These are phyloP conservation scores for Sus cebifrons DNA, from an alignment of 2,797 vertebrate genomes.

Conservation along the genomic window DNA sequence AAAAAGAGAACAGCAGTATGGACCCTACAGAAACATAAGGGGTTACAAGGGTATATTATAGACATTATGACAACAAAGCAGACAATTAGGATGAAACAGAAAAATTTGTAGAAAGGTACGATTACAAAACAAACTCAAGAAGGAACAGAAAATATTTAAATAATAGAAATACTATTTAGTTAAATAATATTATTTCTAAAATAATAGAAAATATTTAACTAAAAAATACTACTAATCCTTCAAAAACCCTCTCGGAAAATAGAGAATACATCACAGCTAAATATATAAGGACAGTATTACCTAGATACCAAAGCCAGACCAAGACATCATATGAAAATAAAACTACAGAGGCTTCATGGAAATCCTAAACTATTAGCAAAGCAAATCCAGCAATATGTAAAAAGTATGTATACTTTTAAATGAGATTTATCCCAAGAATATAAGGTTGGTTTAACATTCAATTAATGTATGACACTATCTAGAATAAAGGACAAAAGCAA, in stretches of 20 bases:
- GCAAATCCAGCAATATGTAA: neutral
- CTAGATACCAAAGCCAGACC: neutral
- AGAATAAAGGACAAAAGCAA: neutral
- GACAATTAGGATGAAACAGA: neutral
- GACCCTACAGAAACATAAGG: neutral
- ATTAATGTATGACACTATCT: neutral
- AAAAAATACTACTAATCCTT: neutral
- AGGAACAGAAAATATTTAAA: neutral
- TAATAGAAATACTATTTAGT: too few relatives aligned
- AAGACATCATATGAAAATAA: neutral
- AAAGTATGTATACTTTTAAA: neutral
- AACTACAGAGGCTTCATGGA: neutral
- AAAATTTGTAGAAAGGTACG: neutral
- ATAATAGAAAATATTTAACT: neutral
- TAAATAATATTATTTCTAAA: too few relatives aligned
- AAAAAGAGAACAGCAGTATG: neutral
- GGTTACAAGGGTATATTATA: neutral
- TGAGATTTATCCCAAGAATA: neutral
- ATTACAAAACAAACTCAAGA: neutral
- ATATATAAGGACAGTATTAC: neutral
- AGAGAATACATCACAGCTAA: neutral
- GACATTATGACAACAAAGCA: neutral
- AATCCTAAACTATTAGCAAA: neutral
- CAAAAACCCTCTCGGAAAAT: neutral
- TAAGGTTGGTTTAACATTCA: neutral